These are phyloP conservation scores for Falco concolor DNA, from an alignment of 2,797 vertebrate genomes.

Conservation along the genomic window DNA sequence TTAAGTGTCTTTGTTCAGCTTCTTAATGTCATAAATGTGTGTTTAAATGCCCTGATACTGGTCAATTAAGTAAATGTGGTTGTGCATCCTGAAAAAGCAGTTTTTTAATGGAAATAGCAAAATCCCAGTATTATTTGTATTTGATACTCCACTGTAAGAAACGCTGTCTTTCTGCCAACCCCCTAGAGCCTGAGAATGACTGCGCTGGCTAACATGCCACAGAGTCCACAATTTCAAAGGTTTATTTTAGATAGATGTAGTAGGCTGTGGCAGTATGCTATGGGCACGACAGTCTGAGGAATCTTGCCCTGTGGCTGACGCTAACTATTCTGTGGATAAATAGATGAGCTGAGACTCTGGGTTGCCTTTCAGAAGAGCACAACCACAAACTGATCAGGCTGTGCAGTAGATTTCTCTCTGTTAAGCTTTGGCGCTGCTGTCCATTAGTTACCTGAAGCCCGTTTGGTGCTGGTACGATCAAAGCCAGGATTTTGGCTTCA, in stretches of 20 bases:
- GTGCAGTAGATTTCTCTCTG: neutral
- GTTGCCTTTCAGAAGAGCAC: neutral
- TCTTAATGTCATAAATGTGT: neutral
- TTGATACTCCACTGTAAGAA: neutral
- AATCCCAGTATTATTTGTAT: neutral
- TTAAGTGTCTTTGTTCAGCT: neutral
- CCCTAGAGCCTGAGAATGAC: neutral
- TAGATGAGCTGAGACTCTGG: neutral
- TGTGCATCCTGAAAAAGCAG: neutral
- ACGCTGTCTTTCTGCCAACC: neutral
- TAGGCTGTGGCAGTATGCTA: neutral
- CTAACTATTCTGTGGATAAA: neutral
- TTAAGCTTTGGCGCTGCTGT: neutral
- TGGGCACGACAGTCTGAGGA: neutral
- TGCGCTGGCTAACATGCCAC: neutral
- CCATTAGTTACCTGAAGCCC: neutral
- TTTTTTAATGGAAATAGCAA: neutral
- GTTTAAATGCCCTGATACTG: neutral
- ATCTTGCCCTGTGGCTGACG: neutral
- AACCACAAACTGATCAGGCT: neutral
- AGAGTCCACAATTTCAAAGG: neutral
- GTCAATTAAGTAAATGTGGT: neutral
- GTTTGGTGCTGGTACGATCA: neutral
- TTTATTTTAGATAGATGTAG: neutral
- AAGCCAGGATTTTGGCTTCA: neutral